phyloP scores from a whole-genome alignment of 2,888 invertebrate species.

The Melanotus villosus region DNA sequence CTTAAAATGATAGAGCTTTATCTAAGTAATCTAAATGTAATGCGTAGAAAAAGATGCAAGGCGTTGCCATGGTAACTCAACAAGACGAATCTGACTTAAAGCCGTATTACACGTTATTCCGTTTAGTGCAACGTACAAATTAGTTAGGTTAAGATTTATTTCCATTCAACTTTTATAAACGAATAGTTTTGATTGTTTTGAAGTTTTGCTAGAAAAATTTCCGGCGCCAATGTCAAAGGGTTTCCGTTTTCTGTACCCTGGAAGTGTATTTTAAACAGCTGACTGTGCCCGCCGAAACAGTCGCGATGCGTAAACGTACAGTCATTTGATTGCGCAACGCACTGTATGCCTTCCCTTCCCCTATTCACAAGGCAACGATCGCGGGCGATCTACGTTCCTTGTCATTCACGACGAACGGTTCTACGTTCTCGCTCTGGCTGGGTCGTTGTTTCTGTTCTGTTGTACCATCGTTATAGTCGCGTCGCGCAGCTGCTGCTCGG shows the following conservation, averaged over 20 bases:
- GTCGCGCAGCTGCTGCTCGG: slow-evolving; percentile 20
- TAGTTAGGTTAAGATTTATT: no score
- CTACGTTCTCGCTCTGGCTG: slow-evolving; percentile 30
- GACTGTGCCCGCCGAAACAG: slow-evolving; percentile 21
- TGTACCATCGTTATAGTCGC: slow-evolving; percentile 19
- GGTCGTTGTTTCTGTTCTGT: slow-evolving; percentile 38
- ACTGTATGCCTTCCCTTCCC: slow-evolving; percentile 2
- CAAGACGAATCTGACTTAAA: no score
- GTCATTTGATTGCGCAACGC: slow-evolving; percentile 23
- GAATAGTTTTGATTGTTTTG: no score
- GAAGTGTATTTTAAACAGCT: slow-evolving; percentile 21
- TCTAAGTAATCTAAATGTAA: no score
- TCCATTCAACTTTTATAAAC: no score
- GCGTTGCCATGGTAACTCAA: no score
- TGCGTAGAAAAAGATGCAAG: no score
- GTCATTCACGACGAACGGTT: slow-evolving; percentile 12
- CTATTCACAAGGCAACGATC: slow-evolving; percentile 32
- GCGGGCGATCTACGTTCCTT: slow-evolving; percentile 30
- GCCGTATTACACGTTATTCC: no score
- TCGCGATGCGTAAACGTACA: slow-evolving; percentile 29
- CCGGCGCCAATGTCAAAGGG: background rate
- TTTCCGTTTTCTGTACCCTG: background rate
- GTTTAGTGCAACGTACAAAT: no score
- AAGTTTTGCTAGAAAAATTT: no score
- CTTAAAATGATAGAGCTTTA: no score